A percentile compares a stretch with the other conserved stretches of the same genome.
phyloP scores from a whole-genome alignment of 2,888 invertebrate species.

The Gymnocheta viridis region DNA sequence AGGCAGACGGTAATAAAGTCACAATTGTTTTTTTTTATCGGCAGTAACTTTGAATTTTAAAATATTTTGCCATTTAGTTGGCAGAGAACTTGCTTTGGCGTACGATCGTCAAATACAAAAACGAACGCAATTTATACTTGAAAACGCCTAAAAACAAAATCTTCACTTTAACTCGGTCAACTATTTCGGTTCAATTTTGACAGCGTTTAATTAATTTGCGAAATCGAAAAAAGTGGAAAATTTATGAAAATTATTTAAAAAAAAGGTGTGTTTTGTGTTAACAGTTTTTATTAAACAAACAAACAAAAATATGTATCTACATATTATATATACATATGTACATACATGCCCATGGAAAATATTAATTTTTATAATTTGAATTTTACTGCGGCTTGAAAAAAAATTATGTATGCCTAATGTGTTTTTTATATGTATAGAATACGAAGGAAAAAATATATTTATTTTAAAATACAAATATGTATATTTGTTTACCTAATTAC shows the following conservation, averaged over 20 bases:
- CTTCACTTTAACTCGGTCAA: constrained; percentile 33
- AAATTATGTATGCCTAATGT: background rate
- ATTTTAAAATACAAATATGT: background rate
- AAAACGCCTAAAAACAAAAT: constrained; percentile 40
- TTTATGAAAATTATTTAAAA: constrained; percentile 14
- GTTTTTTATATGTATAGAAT: background rate
- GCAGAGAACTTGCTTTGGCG: constrained; percentile 78
- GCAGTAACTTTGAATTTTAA: constrained; percentile 68
- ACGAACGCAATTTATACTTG: constrained; percentile 37
- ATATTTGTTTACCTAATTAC: constrained; percentile 23
- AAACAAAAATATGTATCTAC: background rate
- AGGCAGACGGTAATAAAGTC: constrained; percentile 58
- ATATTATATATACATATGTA: background rate
- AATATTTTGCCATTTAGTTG: constrained; percentile 76
- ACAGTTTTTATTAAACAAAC: background rate
- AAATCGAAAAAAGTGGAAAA: constrained; percentile 29
- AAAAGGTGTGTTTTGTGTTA: constrained; percentile 36
- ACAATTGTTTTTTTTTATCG: constrained; percentile 42
- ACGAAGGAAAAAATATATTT: constrained; percentile 1
- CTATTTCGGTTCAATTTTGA: constrained; percentile 47
- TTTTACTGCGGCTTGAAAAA: background rate
- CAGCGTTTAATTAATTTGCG: constrained; percentile 8
- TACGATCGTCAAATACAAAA: constrained; percentile 71
- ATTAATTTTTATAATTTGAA: background rate
- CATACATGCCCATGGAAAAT: background rate